Evolutionary conservation across 2,113 vertebrate species (phyloP), one percentile per base, ranked within the genome.

Genomic region (Corynorhinus townsendii): DNA sequence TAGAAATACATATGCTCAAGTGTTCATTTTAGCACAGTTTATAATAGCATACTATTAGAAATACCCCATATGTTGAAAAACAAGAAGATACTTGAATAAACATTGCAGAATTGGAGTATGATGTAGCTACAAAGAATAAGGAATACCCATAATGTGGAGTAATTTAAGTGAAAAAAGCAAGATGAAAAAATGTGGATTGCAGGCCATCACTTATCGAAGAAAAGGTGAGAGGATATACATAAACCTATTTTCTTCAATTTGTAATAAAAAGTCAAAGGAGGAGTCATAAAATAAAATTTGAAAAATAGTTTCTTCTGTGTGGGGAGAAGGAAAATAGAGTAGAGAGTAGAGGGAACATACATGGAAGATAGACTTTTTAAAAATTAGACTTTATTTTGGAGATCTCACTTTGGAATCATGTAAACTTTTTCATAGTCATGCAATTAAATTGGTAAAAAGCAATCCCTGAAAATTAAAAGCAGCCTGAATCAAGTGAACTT

Each of bases 371-470:
- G 28, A 87, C 75, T 83, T 95, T 56, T 3, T 2, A 88, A 84
- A 95, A 88, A 68, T 47, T 89, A 40, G 9, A 54, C 11, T 73
- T 87, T 76, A 11, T 89, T 93, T 95, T 86, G 47, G 66, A 81
- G 47, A 69, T 83, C 75, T 71, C 22, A 69, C 47, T 96, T 94
- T 89, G 38, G 43, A 94, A 62, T 80, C 28, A 11, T 73, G 30
- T 38, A 56, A 56, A 49, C 64, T 75, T 92, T 80, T 82, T 76
- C 40, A 35, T 79, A 72, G 52, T 79, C 83, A 71, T 83, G 77
- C 80, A 90, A 85, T 79, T 90, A 71, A 38, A 33, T 90, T 85
- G 47, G 38, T 94, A 90, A 73, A 95, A 92, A 87, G 12, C 24
- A 81, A 33, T 43, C 47, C 30, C 69, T 92, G 64, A 73, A 93